A percentile compares a stretch with the other conserved stretches of the same genome.
phyloP scores from a whole-genome alignment of 2,113 vertebrate genomes.

The Saimiri boliviensis region DNA sequence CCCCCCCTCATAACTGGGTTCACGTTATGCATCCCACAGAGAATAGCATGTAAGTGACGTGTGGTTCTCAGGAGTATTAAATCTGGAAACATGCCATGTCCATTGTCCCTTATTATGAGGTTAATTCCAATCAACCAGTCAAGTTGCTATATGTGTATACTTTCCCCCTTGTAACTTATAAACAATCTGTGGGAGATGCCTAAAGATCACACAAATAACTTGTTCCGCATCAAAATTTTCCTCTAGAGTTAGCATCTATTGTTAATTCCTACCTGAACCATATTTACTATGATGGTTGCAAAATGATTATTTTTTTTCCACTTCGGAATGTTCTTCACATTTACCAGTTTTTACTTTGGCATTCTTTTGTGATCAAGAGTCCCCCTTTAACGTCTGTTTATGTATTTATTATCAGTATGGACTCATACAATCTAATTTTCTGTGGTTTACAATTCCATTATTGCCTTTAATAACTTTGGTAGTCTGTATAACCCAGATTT shows the following conservation, averaged over 20 bases:
- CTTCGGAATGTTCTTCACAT: neutral
- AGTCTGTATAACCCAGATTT: neutral
- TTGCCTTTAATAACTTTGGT: neutral
- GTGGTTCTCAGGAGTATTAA: neutral
- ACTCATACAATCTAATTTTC: neutral
- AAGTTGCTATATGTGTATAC: neutral
- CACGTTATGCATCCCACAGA: neutral
- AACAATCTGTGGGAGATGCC: too few relatives aligned
- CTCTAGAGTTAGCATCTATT: neutral
- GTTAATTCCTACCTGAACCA: neutral
- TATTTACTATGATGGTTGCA: neutral
- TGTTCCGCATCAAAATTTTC: neutral
- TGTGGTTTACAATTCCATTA: neutral
- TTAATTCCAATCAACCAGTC: neutral
- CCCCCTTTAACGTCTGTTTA: neutral
- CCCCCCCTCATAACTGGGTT: too few relatives aligned
- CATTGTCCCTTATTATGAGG: neutral
- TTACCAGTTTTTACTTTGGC: neutral
- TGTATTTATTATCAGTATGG: neutral
- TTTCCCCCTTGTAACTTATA: neutral
- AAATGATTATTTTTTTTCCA: neutral
- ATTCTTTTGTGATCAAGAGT: neutral
- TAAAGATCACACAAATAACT: neutral
- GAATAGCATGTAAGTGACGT: neutral
- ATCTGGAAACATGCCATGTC: neutral